A percentile compares a stretch with the other conserved stretches of the same genome.
Conservation (phyloP, 2,888 invertebrate species). For the Volucella zonaria region DNA sequence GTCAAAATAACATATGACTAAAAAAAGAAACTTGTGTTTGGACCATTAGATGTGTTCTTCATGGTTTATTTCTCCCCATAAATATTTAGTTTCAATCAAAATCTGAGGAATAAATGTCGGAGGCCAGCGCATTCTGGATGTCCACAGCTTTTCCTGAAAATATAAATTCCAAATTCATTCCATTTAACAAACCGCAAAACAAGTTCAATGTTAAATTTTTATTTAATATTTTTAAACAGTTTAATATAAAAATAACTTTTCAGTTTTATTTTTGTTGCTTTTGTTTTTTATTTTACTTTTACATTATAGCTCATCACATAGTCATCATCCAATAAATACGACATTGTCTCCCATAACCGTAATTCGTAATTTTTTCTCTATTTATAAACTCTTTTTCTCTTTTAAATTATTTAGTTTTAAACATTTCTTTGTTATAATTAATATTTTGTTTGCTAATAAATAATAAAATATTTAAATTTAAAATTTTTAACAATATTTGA, state of each 20-base stretch:
- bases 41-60: too few relatives aligned
- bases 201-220: slow-evolving; percentile 4
- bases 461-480: slow-evolving; percentile 9
- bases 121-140: too few relatives aligned
- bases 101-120: too few relatives aligned
- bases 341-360: slow-evolving; percentile 6
- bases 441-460: slow-evolving; percentile 10
- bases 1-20: too few relatives aligned
- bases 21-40: too few relatives aligned
- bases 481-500: slow-evolving; percentile 16
- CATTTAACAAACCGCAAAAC: not conserved
- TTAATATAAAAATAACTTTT: slow-evolving; percentile 53
- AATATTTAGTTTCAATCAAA: too few relatives aligned
- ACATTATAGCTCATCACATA: slow-evolving; percentile 8
- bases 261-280: slow-evolving; percentile 19
- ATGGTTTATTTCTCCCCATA: too few relatives aligned
- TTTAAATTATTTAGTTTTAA: not conserved
- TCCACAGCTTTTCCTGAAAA: too few relatives aligned
- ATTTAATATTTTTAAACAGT: slow-evolving; percentile 41
- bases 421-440: slow-evolving; percentile 10
- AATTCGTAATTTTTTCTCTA: not conserved
- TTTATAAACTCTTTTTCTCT: not conserved
- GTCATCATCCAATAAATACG: slow-evolving; percentile 23
- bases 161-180: too few relatives aligned
- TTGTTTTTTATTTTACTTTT: slow-evolving; percentile 14